Evolutionary conservation across 2,888 invertebrate species (phyloP), one percentile per base, ranked within the genome.

Genomic region (Parnassius glacialis): DNA sequence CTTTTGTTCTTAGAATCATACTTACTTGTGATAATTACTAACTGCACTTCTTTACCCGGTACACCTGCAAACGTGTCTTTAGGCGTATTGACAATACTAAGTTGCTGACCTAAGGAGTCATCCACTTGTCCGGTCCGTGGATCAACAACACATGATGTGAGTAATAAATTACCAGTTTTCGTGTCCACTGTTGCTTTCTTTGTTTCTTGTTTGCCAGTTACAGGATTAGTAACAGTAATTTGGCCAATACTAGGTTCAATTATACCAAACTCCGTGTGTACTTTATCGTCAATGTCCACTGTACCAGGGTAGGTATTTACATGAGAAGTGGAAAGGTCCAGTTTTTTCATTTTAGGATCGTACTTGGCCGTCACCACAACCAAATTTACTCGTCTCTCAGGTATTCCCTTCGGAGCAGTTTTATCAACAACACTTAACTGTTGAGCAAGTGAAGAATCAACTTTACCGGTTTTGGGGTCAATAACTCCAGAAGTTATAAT

Each of bases 151-250:
- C 92, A 92, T 47, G 94, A 92, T n/a, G 89, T 88, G 1, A 92
- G 77, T 56, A 93, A 85, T 55, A 94, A 73, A 74, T 93, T 93
- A 58, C 94, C 94, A 0, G 94, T 93, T 76, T 93, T 94, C 0
- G 93, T 87, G 80, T 95, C 94, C 66, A 93, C 85, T 62, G 91
- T 87, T 2, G 95, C 94, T 78, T 94, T 93, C 71, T 93, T 93
- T 2, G 93, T 75, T 73, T 94, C 94, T 59, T 92, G 92, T 73
- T 94, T 94, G 20, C 94, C 94, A 0, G 94, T 94, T 12, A 91
- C 80, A 11, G 93, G 92, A 66, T 95, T 94, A 48, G 92, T 89
- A 1, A 93, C 82, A 56, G 92, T 87, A 34, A 94, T 90, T 48
- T 93, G 93, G 45, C 93, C 93, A 59, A 92, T 92, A 5, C 81